Evolutionary conservation across 2,113 vertebrate genomes (phyloP), one percentile per base, ranked within the genome.

Genomic region (Carollia perspicillata): DNA sequence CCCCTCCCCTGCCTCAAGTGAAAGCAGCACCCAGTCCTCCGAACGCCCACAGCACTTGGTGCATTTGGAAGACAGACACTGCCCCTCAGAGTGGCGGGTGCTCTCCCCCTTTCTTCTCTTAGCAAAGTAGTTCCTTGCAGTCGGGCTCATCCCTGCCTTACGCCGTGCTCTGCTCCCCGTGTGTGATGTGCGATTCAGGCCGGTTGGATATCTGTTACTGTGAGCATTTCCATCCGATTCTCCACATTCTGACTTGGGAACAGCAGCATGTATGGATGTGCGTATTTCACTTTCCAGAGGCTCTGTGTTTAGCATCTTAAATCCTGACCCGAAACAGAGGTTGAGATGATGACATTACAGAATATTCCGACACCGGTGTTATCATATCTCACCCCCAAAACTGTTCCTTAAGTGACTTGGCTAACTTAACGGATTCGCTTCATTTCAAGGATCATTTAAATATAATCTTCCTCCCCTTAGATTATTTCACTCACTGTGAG

Each of bases 401-500:
- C n/a, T 14, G 11, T 72, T 90, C 47, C 83, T 66, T 72, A 95
- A 96, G 66, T 75, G 74, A 69, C 30, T 93, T 55, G 71, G 86
- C 84, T 58, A 55, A 78, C 89, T 92, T 80, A 91, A 81, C 65
- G 58, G 92, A 75, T 53, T 75, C n/a, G 20, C 68, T 89, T 69
- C 49, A 1, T 92, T 95, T 90, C 37, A 51, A 93, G 87, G 51
- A 77, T 92, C 84, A 51, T 93, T 97, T 87, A 51, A 95, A 80
- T 75, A 77, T 72, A 90, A 92, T 94, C 97, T 84, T 92, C 92
- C 71, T 90, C 75, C 84, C 84, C 90, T 92, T 80, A 55, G 80
- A 80, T 95, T 90, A 84, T 77, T 84, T 77, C 95, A 72, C 66
- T 95, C 71, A 68, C 75, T 23, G 44, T 63, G 80, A 74, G 77